Evolutionary conservation across 2,888 invertebrate species (phyloP).

Genomic region (Cataglyphis rosenhaueri): DNA sequence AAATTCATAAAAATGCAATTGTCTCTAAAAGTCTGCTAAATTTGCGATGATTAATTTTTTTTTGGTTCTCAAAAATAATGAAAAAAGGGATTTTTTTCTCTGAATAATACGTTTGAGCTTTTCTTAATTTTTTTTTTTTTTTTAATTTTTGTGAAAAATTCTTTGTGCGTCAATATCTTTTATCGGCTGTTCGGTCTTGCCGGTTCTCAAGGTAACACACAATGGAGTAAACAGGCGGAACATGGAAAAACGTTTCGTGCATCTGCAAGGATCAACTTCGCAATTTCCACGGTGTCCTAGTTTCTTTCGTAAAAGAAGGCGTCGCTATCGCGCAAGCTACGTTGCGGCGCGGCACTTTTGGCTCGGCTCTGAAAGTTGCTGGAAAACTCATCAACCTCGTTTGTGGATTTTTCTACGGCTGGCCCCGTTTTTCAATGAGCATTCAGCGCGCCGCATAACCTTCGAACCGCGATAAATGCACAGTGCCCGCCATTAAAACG

Average conservation of each 20-base stretch:
- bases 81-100: neutral
- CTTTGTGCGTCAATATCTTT: constrained; percentile 1
- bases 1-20: neutral
- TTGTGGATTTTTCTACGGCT: constrained; percentile 55
- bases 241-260: constrained; percentile 67
- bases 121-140: neutral
- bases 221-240: constrained; percentile 50
- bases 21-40: neutral
- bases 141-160: neutral
- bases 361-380: constrained; percentile 58
- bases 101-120: neutral
- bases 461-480: constrained; percentile 44
- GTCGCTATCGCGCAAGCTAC: constrained; percentile 34
- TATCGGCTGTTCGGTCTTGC: neutral
- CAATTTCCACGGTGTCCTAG: constrained; percentile 69
- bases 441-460: constrained; percentile 50
- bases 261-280: constrained; percentile 59
- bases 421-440: constrained; percentile 57
- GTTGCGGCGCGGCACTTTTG: constrained; percentile 31
- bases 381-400: constrained; percentile 67
- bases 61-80: neutral
- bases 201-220: constrained; percentile 17
- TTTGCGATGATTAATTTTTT: neutral
- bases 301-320: constrained; percentile 50
- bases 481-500: constrained; percentile 7